Evolutionary conservation across 1,140 invertebrate species (phyloP).

Genomic region (Caenorhabditis inopinata): DNA sequence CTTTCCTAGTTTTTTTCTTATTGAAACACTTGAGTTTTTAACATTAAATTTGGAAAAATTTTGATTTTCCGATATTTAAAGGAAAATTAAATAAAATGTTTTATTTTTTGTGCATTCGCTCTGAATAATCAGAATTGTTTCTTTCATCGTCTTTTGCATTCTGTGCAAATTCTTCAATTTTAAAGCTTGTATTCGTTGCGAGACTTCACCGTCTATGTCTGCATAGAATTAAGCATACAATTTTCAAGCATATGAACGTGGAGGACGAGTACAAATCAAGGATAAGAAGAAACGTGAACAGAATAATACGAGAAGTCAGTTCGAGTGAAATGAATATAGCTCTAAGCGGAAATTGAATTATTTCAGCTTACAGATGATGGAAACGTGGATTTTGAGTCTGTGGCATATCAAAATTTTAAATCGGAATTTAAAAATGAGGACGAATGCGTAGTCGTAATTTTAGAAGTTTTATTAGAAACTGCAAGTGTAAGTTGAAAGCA

Average conservation of each 20-base stretch:
- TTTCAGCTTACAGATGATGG: conserved; percentile 6
- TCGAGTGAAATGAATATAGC: not conserved
- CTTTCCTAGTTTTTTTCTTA: too few species aligned
- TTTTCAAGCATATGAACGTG: not conserved
- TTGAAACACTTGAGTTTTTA: too few species aligned
- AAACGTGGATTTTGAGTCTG: not conserved
- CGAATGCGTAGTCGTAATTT: not conserved
- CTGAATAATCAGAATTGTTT: too few species aligned
- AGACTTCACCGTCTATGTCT: too few species aligned
- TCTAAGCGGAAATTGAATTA: not conserved
- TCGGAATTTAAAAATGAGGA: not conserved
- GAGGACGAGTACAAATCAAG: not conserved
- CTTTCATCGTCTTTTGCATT: too few species aligned
- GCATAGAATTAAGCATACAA: not conserved
- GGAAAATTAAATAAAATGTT: not conserved
- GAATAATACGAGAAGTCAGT: not conserved
- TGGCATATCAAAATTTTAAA: conserved; percentile 8
- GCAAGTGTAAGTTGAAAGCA: not conserved
- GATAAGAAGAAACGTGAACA: not conserved
- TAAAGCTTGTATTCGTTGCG: too few species aligned
- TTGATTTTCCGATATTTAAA: not conserved
- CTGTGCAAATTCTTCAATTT: too few species aligned
- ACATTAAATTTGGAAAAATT: too few species aligned
- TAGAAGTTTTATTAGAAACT: not conserved
- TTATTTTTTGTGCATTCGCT: too few species aligned